These are phyloP conservation scores for Tribolium madens DNA, from an alignment of 1,140 invertebrate genomes.

Conservation along the genomic window DNA sequence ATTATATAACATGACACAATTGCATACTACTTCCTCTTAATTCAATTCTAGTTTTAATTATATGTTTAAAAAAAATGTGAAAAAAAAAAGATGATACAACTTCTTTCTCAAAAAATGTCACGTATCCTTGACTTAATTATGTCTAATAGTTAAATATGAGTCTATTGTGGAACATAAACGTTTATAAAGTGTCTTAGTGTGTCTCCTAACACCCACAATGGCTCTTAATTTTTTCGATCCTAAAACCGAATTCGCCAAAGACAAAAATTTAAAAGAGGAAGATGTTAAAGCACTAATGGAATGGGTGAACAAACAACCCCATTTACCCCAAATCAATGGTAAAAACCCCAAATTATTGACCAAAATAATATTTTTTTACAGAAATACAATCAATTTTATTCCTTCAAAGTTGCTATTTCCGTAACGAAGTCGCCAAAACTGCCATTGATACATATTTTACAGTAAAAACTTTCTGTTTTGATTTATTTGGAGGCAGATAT, in stretches of 20 bases:
- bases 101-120: no score
- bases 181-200: neutral
- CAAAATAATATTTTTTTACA: slow-evolving; percentile 44
- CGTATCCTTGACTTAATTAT: neutral
- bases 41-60: neutral
- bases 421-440: slow-evolving; percentile 73
- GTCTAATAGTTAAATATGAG: neutral
- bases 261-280: slow-evolving; percentile 69
- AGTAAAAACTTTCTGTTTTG: slow-evolving; percentile 71
- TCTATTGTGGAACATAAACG: neutral
- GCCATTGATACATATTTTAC: slow-evolving; percentile 76
- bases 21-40: neutral
- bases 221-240: slow-evolving; percentile 50
- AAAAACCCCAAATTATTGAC: slow-evolving; percentile 41
- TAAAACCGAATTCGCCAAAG: slow-evolving; percentile 70
- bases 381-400: slow-evolving; percentile 74
- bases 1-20: neutral
- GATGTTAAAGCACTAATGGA: slow-evolving; percentile 70
- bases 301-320: slow-evolving; percentile 73
- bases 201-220: neutral
- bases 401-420: slow-evolving; percentile 74
- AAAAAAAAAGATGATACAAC: no score
- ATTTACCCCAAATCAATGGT: slow-evolving; percentile 70
- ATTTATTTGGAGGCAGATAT: slow-evolving; percentile 73
- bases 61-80: no score